Percentiles rank a stretch among this genome's conserved stretches.
phyloP scores from a whole-genome alignment of 1,140 invertebrate genomes.

The Drosophila pandora region DNA sequence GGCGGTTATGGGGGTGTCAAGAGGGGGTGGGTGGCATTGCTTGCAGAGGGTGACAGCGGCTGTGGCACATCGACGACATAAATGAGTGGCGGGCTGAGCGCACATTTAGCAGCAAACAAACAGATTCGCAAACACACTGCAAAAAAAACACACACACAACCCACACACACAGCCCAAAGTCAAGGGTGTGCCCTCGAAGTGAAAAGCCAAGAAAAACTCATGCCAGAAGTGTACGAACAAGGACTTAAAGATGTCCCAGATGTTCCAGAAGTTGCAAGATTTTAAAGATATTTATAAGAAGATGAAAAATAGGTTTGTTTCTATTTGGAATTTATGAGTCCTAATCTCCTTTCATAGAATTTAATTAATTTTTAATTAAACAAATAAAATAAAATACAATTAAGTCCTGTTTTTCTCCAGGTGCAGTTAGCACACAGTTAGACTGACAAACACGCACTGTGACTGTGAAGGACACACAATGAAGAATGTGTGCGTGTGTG shows the following conservation, averaged over 20 bases:
- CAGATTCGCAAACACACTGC: conserved; percentile 52
- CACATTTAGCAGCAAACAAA: conserved; percentile 81
- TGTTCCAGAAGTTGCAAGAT: not conserved
- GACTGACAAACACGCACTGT: conserved; percentile 50
- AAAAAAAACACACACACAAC: conserved; percentile 8
- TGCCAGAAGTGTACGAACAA: not conserved
- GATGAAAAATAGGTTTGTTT: no score
- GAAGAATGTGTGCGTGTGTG: conserved; percentile 10
- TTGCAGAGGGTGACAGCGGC: conserved; percentile 45
- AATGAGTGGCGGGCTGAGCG: conserved; percentile 80
- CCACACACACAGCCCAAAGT: conserved; percentile 23
- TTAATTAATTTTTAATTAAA: not conserved
- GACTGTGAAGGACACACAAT: conserved; percentile 78
- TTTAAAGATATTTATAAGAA: not conserved
- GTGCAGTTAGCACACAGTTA: conserved; percentile 37
- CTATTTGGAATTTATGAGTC: no score
- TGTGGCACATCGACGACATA: conserved; percentile 78
- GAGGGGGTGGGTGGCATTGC: conserved; percentile 11
- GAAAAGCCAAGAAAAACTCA: conserved; percentile 21
- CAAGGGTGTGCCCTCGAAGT: conserved; percentile 32
- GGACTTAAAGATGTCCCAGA: not conserved
- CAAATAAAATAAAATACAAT: no score
- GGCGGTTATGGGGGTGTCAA: conserved; percentile 16
- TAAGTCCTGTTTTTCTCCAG: not conserved
- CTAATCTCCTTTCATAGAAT: not conserved